Conservation (phyloP, 1,140 invertebrate species). For the Dendrolimus punctatus region DNA sequence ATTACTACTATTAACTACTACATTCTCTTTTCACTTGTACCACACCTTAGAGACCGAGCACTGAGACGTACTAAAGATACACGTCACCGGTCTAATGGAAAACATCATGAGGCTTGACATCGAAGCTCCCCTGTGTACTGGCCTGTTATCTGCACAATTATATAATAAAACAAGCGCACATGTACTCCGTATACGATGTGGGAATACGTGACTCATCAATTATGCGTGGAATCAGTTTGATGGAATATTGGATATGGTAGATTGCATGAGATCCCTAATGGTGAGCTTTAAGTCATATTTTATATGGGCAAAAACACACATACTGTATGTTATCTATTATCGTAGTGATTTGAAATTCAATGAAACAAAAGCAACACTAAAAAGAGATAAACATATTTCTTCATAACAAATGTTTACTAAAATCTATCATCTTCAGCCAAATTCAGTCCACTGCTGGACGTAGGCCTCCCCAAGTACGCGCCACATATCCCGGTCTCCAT, state of each 20-base stretch:
- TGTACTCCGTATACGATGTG: not conserved
- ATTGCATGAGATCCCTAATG: no score
- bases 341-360: no score
- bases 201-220: not conserved
- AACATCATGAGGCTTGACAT: conserved; percentile 32
- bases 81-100: conserved; percentile 32
- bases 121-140: conserved; percentile 8
- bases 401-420: no score
- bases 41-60: conserved; percentile 11
- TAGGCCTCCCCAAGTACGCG: no score
- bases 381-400: no score
- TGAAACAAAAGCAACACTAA: no score
- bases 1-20: no score
- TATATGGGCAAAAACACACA: not conserved
- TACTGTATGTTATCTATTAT: no score
- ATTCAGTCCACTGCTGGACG: no score
- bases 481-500: no score
- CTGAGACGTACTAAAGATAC: conserved; percentile 17
- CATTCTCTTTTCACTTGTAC: conserved; percentile 1
- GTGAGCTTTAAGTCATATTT: not conserved
- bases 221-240: conserved; percentile 2
- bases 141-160: conserved; percentile 15
- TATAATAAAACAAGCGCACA: conserved; percentile 13
- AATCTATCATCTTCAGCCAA: no score
- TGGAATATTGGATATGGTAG: not conserved